Base-by-base conservation (phyloP, 2,113 vertebrate genomes). In the Psammodynastes pulverulentus region DNA sequence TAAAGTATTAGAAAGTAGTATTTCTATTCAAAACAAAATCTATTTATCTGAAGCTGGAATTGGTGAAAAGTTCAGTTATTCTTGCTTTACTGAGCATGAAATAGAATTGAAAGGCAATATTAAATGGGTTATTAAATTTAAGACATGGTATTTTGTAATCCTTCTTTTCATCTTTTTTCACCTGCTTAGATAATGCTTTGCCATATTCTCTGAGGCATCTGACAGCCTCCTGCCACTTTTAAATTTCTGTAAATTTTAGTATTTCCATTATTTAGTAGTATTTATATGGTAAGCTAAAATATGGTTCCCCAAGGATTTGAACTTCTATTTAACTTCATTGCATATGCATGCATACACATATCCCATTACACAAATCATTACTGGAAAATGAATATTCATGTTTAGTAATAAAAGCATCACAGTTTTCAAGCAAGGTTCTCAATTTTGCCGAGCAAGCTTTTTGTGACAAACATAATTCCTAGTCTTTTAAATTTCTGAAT, bases 1-100 rank as follows among this genome's bases (percentile, higher is more conserved):
- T 96, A 96, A 97, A 94, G 91, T 94, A 94, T 84, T 95, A 94
- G 94, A 88, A 88, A 19, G 93, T 72, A 45, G 91, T 90, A 92
- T 94, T 95, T 94, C 97, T 93, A 94, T 94, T 97, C 94, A 95
- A 97, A 98, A 97, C 97, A 97, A 97, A 97, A 97, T 95, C 96
- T 93, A 90, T 96, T 96, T 94, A 79, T 95, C 96, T 96, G 95
- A 95, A 95, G 86, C 92, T 95, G 95, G 2, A 95, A 95, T 96
- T 96, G 96, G 94, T 97, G 95, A 96, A 96, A 97, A 93, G 93
- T 94, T 97, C 94, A 89, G 95, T 97, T 97, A 96, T 97, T 97
- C 94, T 97, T 97, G 98, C 97, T 98, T 97, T 97, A 97, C 97
- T 97, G 95, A 98, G 97, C 97, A 96, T 98, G 97, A 98, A 98